Base-by-base conservation (phyloP, 2,888 invertebrate species). In the Patella ulyssiponensis region DNA sequence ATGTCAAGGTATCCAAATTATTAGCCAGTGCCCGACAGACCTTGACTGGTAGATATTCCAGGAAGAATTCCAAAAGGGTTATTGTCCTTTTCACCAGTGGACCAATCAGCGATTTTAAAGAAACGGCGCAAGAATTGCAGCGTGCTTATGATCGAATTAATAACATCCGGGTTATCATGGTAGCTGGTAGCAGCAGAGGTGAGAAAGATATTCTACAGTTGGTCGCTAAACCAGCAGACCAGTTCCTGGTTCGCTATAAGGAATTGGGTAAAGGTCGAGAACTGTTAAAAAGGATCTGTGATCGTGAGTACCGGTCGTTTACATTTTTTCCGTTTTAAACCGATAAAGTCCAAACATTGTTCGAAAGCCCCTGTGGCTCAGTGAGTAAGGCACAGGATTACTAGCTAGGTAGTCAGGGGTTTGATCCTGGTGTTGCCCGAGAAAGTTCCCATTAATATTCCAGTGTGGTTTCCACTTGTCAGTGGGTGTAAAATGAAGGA, bases 51-150 rank as follows among this genome's bases (percentile, higher is more conserved):
- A 33, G 53, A n/a, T 69, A 27, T n/a, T 64, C 23, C 33, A 33
- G 54, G 44, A 33, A 51, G 4, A n/a, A 44, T 12, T 51, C 71
- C 44, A 56, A 64, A 20, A 56, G 77, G n/a, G 33, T 77, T 56
- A 64, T 71, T 15, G 77, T 77, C n/a, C 71, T 77, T 9, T 58
- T 74, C 52, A 71, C 71, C 23, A 74, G 74, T 71, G 77, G 77
- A 44, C 77, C 74, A 56, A 74, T 77, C 71, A 17, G 23, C 51
- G 77, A 77, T 71, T 53, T 77, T 23, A 77, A 71, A 33, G 58
- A 3, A 27, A 64, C 74, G 3, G 23, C 71, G 20, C 20, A 64
- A 17, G 71, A 77, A 54, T 53, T 77, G 5, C n/a, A 71, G 71
- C n/a, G 74, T 17, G 77, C 74, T 27, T 64, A 74, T 33, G 20